A percentile compares a stretch with the other conserved stretches of the same genome.
Conservation (phyloP, 30 jellyfish, hydroid and myxozoan genomes). For the Cassiopea xamachana region DNA sequence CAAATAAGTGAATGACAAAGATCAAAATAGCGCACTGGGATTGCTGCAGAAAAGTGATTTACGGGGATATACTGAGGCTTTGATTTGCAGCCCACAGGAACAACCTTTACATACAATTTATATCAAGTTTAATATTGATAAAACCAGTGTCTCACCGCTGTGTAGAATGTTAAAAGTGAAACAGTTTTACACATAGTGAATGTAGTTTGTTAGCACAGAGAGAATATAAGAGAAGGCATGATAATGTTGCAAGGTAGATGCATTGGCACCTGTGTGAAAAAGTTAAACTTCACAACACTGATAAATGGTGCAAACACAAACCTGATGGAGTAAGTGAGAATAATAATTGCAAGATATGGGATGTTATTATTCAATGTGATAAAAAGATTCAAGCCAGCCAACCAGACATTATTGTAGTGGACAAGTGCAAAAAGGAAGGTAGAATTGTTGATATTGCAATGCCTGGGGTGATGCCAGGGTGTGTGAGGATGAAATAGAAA, state of each 20-base stretch:
- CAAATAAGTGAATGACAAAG: not conserved
- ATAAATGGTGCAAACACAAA: conserved; percentile 15
- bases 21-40: not conserved
- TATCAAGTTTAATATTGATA: not conserved
- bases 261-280: conserved; percentile 20
- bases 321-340: conserved; percentile 30
- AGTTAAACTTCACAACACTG: not conserved
- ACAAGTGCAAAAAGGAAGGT: conserved; percentile 5
- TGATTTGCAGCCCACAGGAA: conserved; percentile 37
- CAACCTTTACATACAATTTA: not conserved
- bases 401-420: conserved; percentile 10
- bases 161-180: not conserved
- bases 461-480: conserved; percentile 11
- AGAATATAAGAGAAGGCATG: conserved; percentile 13
- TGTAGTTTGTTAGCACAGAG: conserved; percentile 9
- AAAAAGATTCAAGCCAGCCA: not conserved
- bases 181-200: conserved; percentile 7
- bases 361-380: conserved; percentile 2
- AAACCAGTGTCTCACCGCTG: not conserved
- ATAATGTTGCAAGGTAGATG: not conserved
- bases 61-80: conserved; percentile 8
- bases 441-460: conserved; percentile 11
- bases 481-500: conserved; percentile 6
- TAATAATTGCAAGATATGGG: conserved; percentile 7
- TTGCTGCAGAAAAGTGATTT: conserved; percentile 24